Evolutionary conservation across 2,888 invertebrate species (phyloP).

Genomic region (Volucella zonaria): DNA sequence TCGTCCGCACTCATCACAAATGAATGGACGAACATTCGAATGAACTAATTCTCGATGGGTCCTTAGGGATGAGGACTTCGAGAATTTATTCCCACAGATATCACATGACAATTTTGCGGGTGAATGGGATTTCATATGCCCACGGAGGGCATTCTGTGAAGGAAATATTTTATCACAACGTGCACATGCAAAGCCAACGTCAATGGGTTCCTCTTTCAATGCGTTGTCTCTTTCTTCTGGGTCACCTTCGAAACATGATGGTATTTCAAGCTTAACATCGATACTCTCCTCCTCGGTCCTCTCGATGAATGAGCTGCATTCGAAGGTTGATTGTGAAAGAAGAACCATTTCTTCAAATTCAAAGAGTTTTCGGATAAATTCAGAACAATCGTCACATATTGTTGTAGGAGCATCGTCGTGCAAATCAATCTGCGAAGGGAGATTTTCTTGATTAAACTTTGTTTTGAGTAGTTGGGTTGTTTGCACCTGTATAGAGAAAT

Average conservation of each 20-base stretch:
- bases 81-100: constrained; percentile 31
- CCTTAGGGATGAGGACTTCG: constrained; percentile 1
- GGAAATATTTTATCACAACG: constrained; percentile 9
- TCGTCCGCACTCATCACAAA: constrained; percentile 52
- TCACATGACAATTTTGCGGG: constrained; percentile 23
- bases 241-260: neutral
- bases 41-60: constrained; percentile 33
- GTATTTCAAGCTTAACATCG: neutral
- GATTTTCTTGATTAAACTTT: neutral
- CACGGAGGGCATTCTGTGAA: neutral
- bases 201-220: neutral
- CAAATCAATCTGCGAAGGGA: constrained; percentile 15
- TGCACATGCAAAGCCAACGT: neutral
- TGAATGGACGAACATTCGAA: constrained; percentile 36
- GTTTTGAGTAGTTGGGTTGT: neutral
- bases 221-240: neutral
- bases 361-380: constrained; percentile 20
- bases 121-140: constrained; percentile 1
- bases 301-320: neutral
- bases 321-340: constrained; percentile 16
- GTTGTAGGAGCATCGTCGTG: constrained; percentile 20
- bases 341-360: constrained; percentile 40
- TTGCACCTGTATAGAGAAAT: constrained; percentile 32
- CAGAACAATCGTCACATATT: constrained; percentile 41
- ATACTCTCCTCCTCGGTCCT: neutral